phyloP scores from a whole-genome alignment of 2,113 vertebrate genomes.

The Protobothrops flavoviridis region DNA sequence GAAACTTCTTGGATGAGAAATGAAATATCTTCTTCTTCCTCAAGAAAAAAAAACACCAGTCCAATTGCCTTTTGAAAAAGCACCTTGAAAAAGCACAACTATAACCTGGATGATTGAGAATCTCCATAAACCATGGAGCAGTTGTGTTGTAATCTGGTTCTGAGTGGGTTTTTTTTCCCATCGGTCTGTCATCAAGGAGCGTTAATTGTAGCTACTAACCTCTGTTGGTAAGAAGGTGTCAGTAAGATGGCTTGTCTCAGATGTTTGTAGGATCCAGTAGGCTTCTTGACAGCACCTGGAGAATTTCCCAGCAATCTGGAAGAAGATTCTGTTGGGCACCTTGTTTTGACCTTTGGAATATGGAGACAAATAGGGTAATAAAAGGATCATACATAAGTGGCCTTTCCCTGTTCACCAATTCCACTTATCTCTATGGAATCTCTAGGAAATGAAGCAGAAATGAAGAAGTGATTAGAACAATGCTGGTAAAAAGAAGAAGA shows the following conservation, averaged over 20 bases:
- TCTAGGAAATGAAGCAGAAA: neutral
- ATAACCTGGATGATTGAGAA: neutral
- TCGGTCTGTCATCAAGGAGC: neutral
- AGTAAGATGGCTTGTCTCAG: neutral
- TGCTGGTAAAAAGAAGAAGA: neutral
- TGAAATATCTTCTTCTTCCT: neutral
- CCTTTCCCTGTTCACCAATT: neutral
- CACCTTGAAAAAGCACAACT: neutral
- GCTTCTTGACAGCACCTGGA: neutral
- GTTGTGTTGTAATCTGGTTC: neutral
- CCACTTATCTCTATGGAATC: neutral
- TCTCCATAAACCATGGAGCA: neutral
- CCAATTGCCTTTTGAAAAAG: neutral
- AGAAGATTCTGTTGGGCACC: neutral
- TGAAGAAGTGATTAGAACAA: neutral
- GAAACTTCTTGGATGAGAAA: neutral
- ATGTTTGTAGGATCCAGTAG: neutral
- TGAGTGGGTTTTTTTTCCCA: neutral
- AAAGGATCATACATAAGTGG: neutral
- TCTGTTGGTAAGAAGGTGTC: neutral
- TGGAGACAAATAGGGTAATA: neutral
- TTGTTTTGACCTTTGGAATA: neutral
- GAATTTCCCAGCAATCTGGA: neutral
- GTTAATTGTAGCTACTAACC: neutral
- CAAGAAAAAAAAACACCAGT: neutral